phyloP scores from a whole-genome alignment of 2,113 vertebrate genomes.

The Paradisaea rubra region DNA sequence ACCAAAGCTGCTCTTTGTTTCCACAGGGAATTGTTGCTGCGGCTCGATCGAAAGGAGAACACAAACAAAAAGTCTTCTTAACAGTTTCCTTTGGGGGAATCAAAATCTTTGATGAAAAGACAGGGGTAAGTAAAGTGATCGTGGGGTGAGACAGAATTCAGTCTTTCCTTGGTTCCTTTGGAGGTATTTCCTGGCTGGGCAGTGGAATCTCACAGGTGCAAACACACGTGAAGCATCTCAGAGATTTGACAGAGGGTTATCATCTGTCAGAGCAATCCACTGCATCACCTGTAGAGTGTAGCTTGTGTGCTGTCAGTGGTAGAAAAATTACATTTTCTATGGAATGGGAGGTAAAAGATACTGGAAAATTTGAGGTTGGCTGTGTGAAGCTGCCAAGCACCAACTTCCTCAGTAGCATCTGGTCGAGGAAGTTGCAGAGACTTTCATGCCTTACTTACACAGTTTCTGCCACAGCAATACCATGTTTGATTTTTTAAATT shows the following conservation, averaged over 20 bases:
- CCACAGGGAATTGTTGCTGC: constrained; percentile 88
- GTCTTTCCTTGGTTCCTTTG: constrained; percentile 1
- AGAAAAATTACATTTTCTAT: neutral
- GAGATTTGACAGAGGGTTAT: constrained; percentile 7
- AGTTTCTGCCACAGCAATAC: neutral
- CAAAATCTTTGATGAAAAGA: constrained; percentile 99
- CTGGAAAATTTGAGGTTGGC: neutral
- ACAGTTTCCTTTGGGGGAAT: constrained; percentile 97
- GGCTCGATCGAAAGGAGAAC: constrained; percentile 94
- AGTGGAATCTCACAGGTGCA: neutral
- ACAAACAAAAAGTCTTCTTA: constrained; percentile 97
- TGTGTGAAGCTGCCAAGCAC: neutral
- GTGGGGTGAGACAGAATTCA: neutral
- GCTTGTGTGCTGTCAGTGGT: neutral
- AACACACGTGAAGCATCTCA: neutral
- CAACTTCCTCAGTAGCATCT: neutral
- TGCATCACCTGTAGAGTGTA: neutral
- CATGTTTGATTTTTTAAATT: constrained; percentile 20
- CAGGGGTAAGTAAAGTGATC: constrained; percentile 84
- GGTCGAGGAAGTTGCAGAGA: neutral
- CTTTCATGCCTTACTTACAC: neutral
- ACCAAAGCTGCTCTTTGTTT: constrained; percentile 48
- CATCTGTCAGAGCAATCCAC: constrained; percentile 30
- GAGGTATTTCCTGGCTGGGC: neutral
- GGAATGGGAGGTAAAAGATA: neutral